Percentiles rank a stretch among this genome's conserved stretches.
Evolutionary conservation across 2,888 invertebrate genomes (phyloP).

Genomic region (Hofmannophila pseudospretella): DNA sequence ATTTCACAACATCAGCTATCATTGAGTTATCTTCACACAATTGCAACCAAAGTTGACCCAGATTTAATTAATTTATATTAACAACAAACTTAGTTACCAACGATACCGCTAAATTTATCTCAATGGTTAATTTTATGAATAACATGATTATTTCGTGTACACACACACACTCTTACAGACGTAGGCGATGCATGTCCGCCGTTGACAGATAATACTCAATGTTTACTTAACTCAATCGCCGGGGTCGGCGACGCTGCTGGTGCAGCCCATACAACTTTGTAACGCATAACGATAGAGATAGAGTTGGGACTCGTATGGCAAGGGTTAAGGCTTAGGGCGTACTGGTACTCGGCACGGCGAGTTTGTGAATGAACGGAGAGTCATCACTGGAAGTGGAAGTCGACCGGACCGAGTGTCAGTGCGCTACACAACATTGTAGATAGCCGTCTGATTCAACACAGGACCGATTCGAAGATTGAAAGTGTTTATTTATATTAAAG

Average conservation of each 20-base stretch:
- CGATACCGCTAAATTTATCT: constrained; percentile 28
- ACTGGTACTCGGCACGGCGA: constrained; percentile 38
- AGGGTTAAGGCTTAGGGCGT: constrained; percentile 44
- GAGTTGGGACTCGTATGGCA: constrained; percentile 49
- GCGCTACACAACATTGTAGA: constrained; percentile 38
- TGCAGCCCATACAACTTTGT: constrained; percentile 33
- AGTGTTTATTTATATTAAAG: constrained; percentile 18
- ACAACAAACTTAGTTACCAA: constrained; percentile 12
- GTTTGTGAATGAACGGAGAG: constrained; percentile 74
- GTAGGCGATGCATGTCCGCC: constrained; percentile 59
- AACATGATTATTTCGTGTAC: constrained; percentile 57
- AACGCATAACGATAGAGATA: constrained; percentile 38
- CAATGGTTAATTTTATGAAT: constrained; percentile 56
- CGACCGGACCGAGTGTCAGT: constrained; percentile 49
- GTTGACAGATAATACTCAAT: constrained; percentile 75
- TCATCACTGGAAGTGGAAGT: constrained; percentile 68
- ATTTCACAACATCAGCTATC: constrained; percentile 9
- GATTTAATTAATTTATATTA: constrained; percentile 36
- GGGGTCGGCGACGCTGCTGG: constrained; percentile 43
- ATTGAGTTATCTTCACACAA: constrained; percentile 14
- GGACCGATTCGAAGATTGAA: constrained; percentile 4
- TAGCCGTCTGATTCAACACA: constrained; percentile 12
- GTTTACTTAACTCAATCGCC: constrained; percentile 75
- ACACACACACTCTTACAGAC: constrained; percentile 41
- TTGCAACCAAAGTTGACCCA: constrained; percentile 30